phyloP scores from a whole-genome alignment of 1,140 invertebrate genomes.

The Drosophila biarmipes region DNA sequence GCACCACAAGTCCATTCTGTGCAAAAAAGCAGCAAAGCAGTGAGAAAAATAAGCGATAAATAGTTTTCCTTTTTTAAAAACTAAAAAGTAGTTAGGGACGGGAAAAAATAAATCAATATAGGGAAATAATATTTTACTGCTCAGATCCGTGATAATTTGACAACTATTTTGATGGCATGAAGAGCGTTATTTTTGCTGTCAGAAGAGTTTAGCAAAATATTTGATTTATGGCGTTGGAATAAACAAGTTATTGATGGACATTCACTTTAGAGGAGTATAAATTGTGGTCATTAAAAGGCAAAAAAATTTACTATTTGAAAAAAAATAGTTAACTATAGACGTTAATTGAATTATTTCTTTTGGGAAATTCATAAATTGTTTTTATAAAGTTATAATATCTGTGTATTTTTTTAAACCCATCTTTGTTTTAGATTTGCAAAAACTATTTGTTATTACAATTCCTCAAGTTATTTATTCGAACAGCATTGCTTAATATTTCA shows the following conservation, averaged over 20 bases:
- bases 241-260: background rate
- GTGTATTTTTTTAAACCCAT: background rate
- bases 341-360: background rate
- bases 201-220: background rate
- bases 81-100: conserved; percentile 8
- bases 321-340: too few species aligned
- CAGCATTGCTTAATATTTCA: background rate
- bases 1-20: conserved; percentile 4
- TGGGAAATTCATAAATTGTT: background rate
- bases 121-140: background rate
- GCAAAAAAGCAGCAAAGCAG: background rate
- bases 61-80: conserved; percentile 4
- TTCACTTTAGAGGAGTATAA: background rate
- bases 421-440: too few species aligned
- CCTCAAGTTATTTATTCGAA: background rate
- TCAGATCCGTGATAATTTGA: background rate
- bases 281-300: background rate
- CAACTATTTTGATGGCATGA: background rate
- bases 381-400: background rate
- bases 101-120: background rate
- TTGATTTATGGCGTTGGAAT: background rate
- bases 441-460: background rate
- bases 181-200: background rate
- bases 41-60: conserved; percentile 10
- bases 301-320: too few species aligned